Evolutionary conservation across 2,113 vertebrate species (phyloP), one percentile per base, ranked within the genome.

Genomic region (Urocitellus parryii): DNA sequence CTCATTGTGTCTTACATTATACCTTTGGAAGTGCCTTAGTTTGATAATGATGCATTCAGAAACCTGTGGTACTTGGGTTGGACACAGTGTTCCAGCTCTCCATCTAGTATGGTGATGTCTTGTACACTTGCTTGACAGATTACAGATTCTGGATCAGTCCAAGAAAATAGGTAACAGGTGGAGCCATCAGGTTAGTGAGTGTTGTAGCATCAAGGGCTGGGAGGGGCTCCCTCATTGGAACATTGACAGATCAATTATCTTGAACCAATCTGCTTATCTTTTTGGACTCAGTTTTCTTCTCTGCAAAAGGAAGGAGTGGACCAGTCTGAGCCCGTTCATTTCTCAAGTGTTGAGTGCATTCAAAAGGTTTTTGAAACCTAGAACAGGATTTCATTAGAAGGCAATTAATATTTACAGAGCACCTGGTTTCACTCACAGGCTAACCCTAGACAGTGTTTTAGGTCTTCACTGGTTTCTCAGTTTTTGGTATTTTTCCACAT

Each of bases 401-500:
- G 67, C 37, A 42, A 76, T 82, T 45, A 78, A 67, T 58, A n/a
- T 37, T 85, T 78, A 53, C 48, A 56, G 51, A 32, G 48, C 9
- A 76, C 67, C n/a, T 48, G 32, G 67, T 85, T 76, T 63, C 13
- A 70, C 22, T 81, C 18, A 25, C 11, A 82, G 65, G 82, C 16
- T 79, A 8, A 77, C 37, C 13, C 10, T 37, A 51, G 77, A 81
- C 0, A 39, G 48, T 65, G 39, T 61, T 86, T 77, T 78, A 51
- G 48, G 51, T 77, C 51, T 95, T 77, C 58, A 18, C 39, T 88
- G 67, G 68, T 73, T 65, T 68, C 11, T 94, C 39, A n/a, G 37
- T 73, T 77, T 92, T 77, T 92, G 61, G 16, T 87, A 58, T 92
- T 83, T 91, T 87, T 76, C 76, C 29, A 5, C 17, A 48, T 79